phyloP scores from a whole-genome alignment of 2,888 invertebrate species.

The Notocelia uddmanniana region DNA sequence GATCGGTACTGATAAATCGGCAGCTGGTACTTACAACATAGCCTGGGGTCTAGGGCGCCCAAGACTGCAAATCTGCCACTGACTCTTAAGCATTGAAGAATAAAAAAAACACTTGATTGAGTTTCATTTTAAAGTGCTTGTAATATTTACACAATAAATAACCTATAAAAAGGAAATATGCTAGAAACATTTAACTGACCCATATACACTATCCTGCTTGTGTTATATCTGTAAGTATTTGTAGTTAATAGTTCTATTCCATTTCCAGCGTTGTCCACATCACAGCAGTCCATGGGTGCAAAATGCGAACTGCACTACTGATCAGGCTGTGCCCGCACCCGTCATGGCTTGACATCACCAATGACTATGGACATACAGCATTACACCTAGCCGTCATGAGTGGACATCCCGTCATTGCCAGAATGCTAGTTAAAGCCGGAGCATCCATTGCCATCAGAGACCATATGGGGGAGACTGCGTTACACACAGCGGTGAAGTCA shows the following conservation, averaged over 20 bases:
- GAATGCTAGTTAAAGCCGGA: constrained; percentile 93
- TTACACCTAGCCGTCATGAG: constrained; percentile 95
- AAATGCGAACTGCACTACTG: constrained; percentile 90
- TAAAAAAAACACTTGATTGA: no score
- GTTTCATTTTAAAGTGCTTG: no score
- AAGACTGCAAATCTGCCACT: no score
- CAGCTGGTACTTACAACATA: no score
- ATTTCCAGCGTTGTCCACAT: constrained; percentile 92
- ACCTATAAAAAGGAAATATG: no score
- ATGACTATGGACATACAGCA: constrained; percentile 92
- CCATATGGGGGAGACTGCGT: constrained; percentile 92
- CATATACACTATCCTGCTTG: no score
- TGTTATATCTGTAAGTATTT: no score
- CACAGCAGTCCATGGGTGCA: constrained; percentile 91
- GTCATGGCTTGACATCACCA: constrained; percentile 91
- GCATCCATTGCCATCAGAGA: constrained; percentile 89
- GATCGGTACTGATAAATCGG: no score
- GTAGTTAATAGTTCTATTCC: constrained; percentile 49
- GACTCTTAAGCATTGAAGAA: no score
- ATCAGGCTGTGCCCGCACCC: constrained; percentile 92
- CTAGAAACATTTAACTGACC: no score
- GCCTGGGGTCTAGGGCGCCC: no score
- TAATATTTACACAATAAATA: no score
- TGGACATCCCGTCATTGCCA: constrained; percentile 89
- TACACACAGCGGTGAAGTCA: constrained; percentile 92